These are phyloP conservation scores for Myotis lucifugus DNA, from an alignment of 2,113 vertebrate species.

Conservation along the genomic window DNA sequence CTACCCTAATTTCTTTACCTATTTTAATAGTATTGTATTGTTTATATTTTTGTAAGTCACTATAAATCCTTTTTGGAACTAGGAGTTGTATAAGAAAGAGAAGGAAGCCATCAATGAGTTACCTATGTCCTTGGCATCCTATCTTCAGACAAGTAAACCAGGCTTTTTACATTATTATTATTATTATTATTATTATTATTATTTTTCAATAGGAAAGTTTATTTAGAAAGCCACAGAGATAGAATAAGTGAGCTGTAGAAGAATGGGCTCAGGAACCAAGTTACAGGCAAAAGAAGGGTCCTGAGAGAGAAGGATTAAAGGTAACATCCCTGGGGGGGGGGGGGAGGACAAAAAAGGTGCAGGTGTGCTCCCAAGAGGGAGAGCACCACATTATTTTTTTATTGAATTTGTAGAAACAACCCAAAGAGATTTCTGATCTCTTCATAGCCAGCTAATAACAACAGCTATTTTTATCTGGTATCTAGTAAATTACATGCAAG, in stretches of 20 bases:
- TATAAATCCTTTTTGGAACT: conserved; percentile 21
- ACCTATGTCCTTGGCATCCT: neutral
- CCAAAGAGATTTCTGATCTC: neutral
- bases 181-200: too few species aligned
- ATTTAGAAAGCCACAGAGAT: neutral
- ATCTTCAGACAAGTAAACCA: neutral
- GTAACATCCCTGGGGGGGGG: too few species aligned
- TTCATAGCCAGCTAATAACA: neutral
- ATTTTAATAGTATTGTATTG: neutral
- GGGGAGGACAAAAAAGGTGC: neutral
- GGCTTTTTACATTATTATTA: neutral
- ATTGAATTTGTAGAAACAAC: neutral
- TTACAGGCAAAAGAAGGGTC: neutral
- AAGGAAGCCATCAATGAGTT: neutral
- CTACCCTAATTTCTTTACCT: neutral
- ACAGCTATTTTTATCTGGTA: neutral
- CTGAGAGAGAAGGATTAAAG: neutral
- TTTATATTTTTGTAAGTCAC: neutral
- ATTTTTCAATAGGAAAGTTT: neutral
- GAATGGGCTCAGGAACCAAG: neutral
- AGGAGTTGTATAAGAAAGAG: neutral
- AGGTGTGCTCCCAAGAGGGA: neutral
- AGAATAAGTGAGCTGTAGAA: neutral
- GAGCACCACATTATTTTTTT: neutral
- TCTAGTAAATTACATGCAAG: neutral